Evolutionary conservation across 2,113 vertebrate species (phyloP).

Genomic region (Siniperca chuatsi): DNA sequence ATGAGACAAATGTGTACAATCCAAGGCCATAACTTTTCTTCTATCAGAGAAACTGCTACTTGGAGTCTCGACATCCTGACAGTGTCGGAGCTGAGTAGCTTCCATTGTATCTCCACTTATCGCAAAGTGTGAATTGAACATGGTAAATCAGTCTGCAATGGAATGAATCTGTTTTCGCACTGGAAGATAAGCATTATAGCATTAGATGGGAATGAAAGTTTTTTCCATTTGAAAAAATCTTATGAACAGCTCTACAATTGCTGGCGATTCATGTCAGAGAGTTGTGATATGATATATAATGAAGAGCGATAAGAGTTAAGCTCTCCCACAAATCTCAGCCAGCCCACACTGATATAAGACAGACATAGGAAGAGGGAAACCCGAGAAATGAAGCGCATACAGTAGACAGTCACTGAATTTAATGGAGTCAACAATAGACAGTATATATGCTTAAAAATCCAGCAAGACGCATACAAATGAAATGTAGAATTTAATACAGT

Average conservation of each 20-base stretch:
- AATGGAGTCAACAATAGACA: conserved; percentile 8
- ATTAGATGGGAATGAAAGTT: conserved; percentile 48
- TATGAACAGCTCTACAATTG: conserved; percentile 25
- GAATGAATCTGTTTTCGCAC: conserved; percentile 52
- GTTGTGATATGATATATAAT: conserved; percentile 55
- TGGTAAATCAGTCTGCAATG: conserved; percentile 56
- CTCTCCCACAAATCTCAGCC: conserved; percentile 14
- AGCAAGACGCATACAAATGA: conserved; percentile 14
- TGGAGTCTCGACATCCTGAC: conserved; percentile 32
- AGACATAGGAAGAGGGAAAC: conserved; percentile 6
- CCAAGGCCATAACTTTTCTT: conserved; percentile 24
- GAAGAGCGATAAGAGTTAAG: conserved; percentile 57
- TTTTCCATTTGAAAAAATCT: conserved; percentile 57
- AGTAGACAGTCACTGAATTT: background rate
- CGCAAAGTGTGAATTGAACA: conserved; percentile 52
- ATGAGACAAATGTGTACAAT: conserved; percentile 39
- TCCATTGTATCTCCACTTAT: conserved; percentile 59
- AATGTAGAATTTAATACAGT: conserved; percentile 27
- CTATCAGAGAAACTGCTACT: conserved; percentile 19
- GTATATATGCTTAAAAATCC: conserved; percentile 13
- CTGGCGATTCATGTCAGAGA: conserved; percentile 25
- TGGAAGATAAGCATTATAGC: conserved; percentile 57
- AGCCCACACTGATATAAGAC: conserved; percentile 26
- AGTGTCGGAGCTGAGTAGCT: conserved; percentile 39
- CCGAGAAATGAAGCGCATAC: background rate